Percentiles rank a stretch among this genome's conserved stretches.
These are phyloP conservation scores for Ariopsis seemanni DNA, from an alignment of 2,113 vertebrate genomes.

Conservation along the genomic window DNA sequence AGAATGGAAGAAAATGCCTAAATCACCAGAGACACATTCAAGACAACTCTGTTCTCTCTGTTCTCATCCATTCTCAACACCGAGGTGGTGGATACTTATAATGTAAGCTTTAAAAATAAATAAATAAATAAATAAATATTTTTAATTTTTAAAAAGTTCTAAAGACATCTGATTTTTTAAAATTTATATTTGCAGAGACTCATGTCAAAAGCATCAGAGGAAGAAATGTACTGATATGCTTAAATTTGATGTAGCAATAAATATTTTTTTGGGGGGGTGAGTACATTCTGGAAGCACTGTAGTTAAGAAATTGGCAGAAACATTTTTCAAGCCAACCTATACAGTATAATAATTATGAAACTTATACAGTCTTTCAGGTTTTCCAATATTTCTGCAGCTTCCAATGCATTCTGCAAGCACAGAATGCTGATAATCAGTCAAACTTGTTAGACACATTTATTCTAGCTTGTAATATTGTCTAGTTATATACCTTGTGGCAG, in stretches of 20 bases:
- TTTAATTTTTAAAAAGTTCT: background rate
- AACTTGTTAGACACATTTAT: conserved; percentile 56
- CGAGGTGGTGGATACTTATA: background rate
- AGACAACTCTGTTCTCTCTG: background rate
- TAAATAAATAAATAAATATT: no score
- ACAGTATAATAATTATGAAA: background rate
- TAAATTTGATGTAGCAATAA: background rate
- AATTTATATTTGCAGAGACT: background rate
- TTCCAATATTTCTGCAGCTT: background rate
- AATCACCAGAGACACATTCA: background rate
- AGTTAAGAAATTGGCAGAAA: background rate
- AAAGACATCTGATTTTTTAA: background rate
- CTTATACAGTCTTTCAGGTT: background rate
- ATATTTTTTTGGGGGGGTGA: background rate
- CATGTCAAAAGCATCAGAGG: background rate
- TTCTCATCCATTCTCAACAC: background rate
- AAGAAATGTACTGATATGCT: background rate
- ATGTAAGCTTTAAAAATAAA: background rate
- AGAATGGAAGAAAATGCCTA: background rate
- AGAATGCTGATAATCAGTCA: conserved; percentile 2
- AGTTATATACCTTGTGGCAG: conserved; percentile 33
- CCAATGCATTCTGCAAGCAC: background rate
- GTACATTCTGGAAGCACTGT: background rate
- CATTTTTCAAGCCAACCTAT: background rate
- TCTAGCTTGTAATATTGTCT: conserved; percentile 50